Evolutionary conservation across 1,140 invertebrate genomes (phyloP), one percentile per base, ranked within the genome.

Genomic region (Drosophila pseudoananassae): DNA sequence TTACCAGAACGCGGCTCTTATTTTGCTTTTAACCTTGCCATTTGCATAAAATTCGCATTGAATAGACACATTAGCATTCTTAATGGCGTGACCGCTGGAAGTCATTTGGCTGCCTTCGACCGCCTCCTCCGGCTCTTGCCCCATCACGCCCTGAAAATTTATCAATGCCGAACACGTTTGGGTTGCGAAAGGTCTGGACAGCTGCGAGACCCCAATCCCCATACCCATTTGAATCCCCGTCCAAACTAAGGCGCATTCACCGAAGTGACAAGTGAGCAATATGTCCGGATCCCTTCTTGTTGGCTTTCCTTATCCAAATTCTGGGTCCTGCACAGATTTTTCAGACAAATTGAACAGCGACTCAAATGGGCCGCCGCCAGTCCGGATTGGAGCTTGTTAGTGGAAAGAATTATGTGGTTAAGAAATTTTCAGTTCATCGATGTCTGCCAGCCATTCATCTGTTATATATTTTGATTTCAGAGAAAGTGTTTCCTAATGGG

Each of bases 51-150:
- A 88, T 66, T 87, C 83, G 83, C 83, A 87, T 87, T 87, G 51
- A 88, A 87, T 87, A 73, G 83, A 87, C 78, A 87, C 83, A 87
- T 87, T 87, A 87, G 83, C 83, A 87, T 87, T 87, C 85, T 88
- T 87, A 87, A 87, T 87, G 83, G 83, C 61, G 45, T 73, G 73
- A 63, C 73, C 73, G 71, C 77, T 50, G 65, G 75, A 88, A 78
- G 75, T 82, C 82, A 78, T 72, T 87, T 82, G 55, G 25, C 45
- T 14, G 12, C 27, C 36, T 17, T 14, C 23, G 43, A 20, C 60
- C 10, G 40, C 8, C 9, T 9, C 31, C 45, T 27, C 29, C 10
- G 9, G 15, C 43, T 23, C 53, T 55, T 53, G 51, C 23, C 47
- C 38, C 71, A 65, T 84, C 81, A 71, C 82, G 77, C 65, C 83